Conservation (phyloP, 2,888 invertebrate species). For the Embidobia sp. region DNA sequence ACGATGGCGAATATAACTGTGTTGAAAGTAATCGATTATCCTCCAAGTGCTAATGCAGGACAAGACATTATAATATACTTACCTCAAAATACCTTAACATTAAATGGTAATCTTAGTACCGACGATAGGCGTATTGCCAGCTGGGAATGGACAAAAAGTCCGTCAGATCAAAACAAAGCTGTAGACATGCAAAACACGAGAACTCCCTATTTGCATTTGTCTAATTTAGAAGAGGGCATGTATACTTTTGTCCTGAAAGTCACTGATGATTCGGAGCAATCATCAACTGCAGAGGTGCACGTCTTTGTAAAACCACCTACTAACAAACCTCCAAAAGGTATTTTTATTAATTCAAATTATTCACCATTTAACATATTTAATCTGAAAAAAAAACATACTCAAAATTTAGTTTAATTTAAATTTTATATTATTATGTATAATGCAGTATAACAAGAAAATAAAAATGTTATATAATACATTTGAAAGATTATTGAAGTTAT, state of each 20-base stretch:
- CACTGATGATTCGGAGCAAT: constrained; percentile 94
- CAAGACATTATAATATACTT: constrained; percentile 94
- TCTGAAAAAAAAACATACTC: no score
- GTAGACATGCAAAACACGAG: constrained; percentile 98
- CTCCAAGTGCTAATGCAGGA: constrained; percentile 96
- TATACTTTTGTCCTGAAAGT: constrained; percentile 97
- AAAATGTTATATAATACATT: no score
- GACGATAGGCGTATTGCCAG: constrained; percentile 96
- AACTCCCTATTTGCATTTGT: constrained; percentile 93
- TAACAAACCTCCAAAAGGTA: constrained; percentile 90
- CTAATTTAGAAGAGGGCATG: constrained; percentile 95
- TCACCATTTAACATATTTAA: no score
- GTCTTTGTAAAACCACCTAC: constrained; percentile 96
- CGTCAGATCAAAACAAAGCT: constrained; percentile 93
- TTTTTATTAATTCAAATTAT: neutral
- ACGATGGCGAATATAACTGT: constrained; percentile 95
- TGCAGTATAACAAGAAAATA: no score
- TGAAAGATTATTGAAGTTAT: no score
- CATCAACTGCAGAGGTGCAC: constrained; percentile 92
- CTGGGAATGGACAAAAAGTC: constrained; percentile 98
- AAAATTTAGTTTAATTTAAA: no score
- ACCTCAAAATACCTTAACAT: constrained; percentile 91
- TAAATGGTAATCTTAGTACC: constrained; percentile 94
- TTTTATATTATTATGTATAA: no score
- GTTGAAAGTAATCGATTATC: constrained; percentile 95